Conservation (phyloP, 1,140 invertebrate species). For the Trichonephila inaurata region DNA sequence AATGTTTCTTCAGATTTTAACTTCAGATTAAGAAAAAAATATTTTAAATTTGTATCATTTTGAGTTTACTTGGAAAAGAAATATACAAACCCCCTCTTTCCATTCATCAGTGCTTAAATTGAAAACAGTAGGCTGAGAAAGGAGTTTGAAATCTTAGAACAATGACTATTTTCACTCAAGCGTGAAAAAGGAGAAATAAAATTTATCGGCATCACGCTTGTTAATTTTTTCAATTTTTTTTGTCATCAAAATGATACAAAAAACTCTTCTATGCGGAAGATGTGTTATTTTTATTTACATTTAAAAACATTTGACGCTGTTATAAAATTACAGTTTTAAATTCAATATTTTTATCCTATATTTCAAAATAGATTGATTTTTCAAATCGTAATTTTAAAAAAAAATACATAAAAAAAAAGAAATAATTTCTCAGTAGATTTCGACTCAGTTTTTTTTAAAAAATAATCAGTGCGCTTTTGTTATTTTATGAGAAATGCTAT, state of each 20-base stretch:
- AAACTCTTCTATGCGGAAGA: background rate
- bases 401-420: no score
- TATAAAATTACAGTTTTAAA: no score
- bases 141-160: conserved; percentile 4
- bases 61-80: background rate
- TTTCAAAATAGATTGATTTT: no score
- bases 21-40: background rate
- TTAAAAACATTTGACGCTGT: no score
- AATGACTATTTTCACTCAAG: conserved; percentile 45
- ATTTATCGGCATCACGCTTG: conserved; percentile 17
- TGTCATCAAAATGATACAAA: background rate
- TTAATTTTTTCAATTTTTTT: background rate
- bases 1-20: no score
- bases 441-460: no score
- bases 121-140: background rate
- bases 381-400: no score
- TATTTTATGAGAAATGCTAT: no score
- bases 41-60: background rate
- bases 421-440: no score
- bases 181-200: conserved; percentile 63
- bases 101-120: background rate
- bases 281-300: no score
- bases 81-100: background rate
- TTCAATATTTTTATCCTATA: no score
- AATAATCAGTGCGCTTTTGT: no score